These are phyloP conservation scores for Prochilodus magdalenae DNA, from an alignment of 2,113 vertebrate species.

Conservation along the genomic window DNA sequence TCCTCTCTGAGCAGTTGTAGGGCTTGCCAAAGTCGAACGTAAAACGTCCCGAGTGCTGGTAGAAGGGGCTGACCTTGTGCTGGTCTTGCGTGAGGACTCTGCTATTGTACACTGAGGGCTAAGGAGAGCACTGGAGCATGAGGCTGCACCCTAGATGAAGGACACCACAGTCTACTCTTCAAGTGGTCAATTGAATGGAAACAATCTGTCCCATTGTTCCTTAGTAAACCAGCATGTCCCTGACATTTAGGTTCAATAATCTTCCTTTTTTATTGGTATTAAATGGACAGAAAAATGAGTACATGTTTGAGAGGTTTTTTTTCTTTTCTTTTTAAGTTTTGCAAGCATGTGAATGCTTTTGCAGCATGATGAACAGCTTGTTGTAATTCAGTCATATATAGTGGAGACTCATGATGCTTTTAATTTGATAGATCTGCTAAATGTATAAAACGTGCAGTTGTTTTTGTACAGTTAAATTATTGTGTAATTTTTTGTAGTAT, in stretches of 20 bases:
- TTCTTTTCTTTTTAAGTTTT: conserved; percentile 59
- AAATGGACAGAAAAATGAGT: conserved; percentile 58
- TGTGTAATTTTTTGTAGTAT: too few species aligned
- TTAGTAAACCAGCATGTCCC: conserved; percentile 65
- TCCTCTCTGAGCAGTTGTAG: conserved; percentile 26
- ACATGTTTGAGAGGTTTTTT: conserved; percentile 54
- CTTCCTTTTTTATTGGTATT: conserved; percentile 41
- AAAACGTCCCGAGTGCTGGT: conserved; percentile 20
- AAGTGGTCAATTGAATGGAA: conserved; percentile 76
- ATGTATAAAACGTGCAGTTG: neutral
- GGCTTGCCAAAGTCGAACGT: conserved; percentile 30
- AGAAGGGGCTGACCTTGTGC: conserved; percentile 18
- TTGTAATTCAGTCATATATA: conserved; percentile 52
- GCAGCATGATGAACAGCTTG: conserved; percentile 29
- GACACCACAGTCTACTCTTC: conserved; percentile 69
- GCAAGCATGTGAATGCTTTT: conserved; percentile 63
- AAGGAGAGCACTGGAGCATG: conserved; percentile 78
- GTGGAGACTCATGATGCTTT: conserved; percentile 4
- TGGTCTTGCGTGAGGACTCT: conserved; percentile 68
- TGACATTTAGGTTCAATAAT: conserved; percentile 53
- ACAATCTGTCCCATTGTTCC: conserved; percentile 66
- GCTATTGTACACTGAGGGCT: conserved; percentile 78
- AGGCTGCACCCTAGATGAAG: conserved; percentile 79
- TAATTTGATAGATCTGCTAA: neutral
- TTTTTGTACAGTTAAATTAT: too few species aligned